A percentile compares a stretch with the other conserved stretches of the same genome.
Conservation (phyloP, 2,113 vertebrate species). For the Numida meleagris region DNA sequence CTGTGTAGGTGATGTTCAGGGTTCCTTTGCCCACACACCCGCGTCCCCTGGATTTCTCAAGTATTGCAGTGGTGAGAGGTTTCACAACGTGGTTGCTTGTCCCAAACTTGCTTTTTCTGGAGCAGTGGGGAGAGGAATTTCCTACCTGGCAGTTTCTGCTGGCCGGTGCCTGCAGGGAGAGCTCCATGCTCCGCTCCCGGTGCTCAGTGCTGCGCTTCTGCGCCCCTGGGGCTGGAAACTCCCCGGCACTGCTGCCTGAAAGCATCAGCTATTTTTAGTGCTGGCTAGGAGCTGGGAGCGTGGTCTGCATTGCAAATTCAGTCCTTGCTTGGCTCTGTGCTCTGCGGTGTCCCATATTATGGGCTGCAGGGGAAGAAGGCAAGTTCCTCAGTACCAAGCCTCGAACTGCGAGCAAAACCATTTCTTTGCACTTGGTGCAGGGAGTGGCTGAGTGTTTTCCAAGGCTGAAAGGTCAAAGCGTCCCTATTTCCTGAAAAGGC, state of each 20-base stretch:
- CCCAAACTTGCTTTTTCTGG: neutral
- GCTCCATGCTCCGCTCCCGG: too few relatives aligned
- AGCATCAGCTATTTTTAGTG: neutral
- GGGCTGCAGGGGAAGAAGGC: neutral
- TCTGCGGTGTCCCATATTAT: rapidly evolving
- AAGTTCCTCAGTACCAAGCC: neutral
- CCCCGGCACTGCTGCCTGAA: neutral
- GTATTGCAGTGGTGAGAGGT: neutral
- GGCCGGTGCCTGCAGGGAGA: neutral
- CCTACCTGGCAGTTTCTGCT: too few relatives aligned
- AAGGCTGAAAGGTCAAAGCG: neutral
- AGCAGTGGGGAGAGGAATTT: neutral
- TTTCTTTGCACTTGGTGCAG: neutral
- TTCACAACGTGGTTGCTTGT: neutral
- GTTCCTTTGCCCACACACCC: neutral
- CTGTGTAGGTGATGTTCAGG: rapidly evolving
- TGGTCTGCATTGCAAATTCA: neutral
- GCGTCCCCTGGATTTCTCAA: neutral
- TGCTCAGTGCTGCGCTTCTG: neutral
- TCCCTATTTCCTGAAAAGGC: neutral
- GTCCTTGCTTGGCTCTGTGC: neutral
- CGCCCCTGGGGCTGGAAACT: rapidly evolving
- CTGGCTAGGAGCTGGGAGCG: neutral
- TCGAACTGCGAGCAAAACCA: rapidly evolving
- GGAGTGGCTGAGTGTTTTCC: neutral